Conservation (phyloP, 2,888 invertebrate genomes). For the Trichacis sp. region DNA sequence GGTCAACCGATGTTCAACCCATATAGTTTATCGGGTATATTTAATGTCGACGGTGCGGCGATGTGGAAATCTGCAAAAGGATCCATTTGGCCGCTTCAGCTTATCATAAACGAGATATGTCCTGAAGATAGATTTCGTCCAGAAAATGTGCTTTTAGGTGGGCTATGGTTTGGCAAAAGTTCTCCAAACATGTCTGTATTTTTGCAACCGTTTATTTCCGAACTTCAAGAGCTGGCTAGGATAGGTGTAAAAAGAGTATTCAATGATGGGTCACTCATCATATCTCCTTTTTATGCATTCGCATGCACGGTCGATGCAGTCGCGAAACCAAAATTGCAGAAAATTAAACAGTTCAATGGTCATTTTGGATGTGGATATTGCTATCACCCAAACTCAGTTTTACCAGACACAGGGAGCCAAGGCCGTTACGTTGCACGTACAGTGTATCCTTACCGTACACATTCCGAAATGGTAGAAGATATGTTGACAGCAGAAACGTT, state of each 20-base stretch:
- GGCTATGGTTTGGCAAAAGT: background rate
- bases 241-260: background rate
- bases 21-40: background rate
- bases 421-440: background rate
- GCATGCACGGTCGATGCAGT: background rate
- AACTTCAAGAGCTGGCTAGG: background rate
- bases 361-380: constrained; percentile 1
- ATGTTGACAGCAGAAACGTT: background rate
- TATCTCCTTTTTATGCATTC: background rate
- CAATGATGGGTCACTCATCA: background rate
- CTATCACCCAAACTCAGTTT: background rate
- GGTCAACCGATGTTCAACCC: background rate
- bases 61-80: background rate
- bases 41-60: background rate
- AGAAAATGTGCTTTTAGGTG: background rate
- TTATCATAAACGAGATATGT: background rate
- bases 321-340: background rate
- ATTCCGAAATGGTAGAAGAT: background rate
- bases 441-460: background rate
- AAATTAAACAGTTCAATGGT: background rate
- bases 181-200: constrained; percentile 1
- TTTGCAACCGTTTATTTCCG: background rate
- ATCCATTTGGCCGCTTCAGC: background rate
- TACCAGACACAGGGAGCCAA: background rate
- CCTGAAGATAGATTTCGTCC: constrained; percentile 1